phyloP scores from a whole-genome alignment of 2,113 vertebrate genomes.

The Oncorhynchus kisutch region DNA sequence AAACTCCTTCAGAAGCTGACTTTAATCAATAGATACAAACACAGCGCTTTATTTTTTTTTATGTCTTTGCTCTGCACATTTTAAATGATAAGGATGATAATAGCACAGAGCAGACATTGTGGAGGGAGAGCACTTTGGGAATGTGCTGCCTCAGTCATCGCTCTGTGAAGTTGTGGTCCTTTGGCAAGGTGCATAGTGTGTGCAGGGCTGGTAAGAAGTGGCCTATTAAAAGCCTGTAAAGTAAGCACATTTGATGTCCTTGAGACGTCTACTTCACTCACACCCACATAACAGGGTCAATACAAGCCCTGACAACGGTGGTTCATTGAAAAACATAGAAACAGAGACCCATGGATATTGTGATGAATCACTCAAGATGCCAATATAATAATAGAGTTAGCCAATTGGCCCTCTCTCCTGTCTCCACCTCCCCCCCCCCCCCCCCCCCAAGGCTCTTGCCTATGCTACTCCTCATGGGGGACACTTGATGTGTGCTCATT shows the following conservation, averaged over 20 bases:
- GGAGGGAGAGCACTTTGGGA: slow-evolving; percentile 18
- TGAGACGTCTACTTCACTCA: slow-evolving; percentile 31
- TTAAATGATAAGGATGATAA: no score
- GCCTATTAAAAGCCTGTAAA: slow-evolving; percentile 44
- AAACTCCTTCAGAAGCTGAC: no score
- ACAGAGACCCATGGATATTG: slow-evolving; percentile 2
- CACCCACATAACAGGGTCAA: slow-evolving; percentile 20
- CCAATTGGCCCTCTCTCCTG: background rate
- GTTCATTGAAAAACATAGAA: slow-evolving; percentile 8
- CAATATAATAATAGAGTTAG: slow-evolving; percentile 1
- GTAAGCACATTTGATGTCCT: slow-evolving; percentile 47
- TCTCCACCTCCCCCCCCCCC: no score
- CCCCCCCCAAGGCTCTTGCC: background rate
- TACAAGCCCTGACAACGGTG: slow-evolving; percentile 7
- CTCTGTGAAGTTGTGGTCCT: slow-evolving; percentile 1
- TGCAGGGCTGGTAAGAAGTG: slow-evolving; percentile 2
- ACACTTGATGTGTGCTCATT: slow-evolving; percentile 6
- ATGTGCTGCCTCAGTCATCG: slow-evolving; percentile 31
- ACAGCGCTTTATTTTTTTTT: no score
- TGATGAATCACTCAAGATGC: slow-evolving; percentile 18
- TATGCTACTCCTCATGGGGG: background rate
- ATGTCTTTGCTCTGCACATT: slow-evolving; percentile 8
- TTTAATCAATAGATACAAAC: no score
- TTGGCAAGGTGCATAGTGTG: background rate
- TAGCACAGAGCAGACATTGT: slow-evolving; percentile 29